Evolutionary conservation across 2,888 invertebrate genomes (phyloP), one percentile per base, ranked within the genome.

Genomic region (Drosophila rellima): DNA sequence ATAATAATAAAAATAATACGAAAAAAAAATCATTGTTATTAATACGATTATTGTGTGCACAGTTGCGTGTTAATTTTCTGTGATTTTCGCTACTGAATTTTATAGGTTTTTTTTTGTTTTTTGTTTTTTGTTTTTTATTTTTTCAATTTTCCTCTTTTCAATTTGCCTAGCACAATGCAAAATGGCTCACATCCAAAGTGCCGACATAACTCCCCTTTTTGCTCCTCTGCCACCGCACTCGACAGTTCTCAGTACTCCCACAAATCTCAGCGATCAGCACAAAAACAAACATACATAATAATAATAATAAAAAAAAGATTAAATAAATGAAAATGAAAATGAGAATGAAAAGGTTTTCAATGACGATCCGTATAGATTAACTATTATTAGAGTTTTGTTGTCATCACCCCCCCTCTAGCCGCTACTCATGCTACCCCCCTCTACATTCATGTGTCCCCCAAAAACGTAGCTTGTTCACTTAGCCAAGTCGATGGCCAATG

Each of bases 51-150:
- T 85, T 83, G 83, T 83, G 86, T 83, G 78, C 88, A 87, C 87
- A 82, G 85, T 85, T 85, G 88, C 85, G 85, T 85, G 88, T 87
- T 85, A 85, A 87, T 85, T 87, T 84, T 74, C 77, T 79, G 76
- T 83, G 83, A 80, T 78, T 80, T 73, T 70, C 62, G 72, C 75
- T 44, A 15, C 50, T 35, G 31, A 51, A 51, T 35, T 35, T 50
- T 35, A 23, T 50, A 29, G 17, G 33, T 29, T 33, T 66, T 17
- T 54, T 33, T 20, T 42, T 39, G 29, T 31, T 47, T 50, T 8
- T 50, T 8, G 4, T 40, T 35, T 17, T 18, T 60, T 26, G 59
- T 48, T 66, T 51, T 48, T 63, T 23, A 7, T 1, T 2, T 35
- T 5, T 18, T 42, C 59, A n/a, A 40, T 42, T 45, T 52, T 66